phyloP scores from a whole-genome alignment of 2,888 invertebrate genomes.

The Rhorus exstirpatorius region DNA sequence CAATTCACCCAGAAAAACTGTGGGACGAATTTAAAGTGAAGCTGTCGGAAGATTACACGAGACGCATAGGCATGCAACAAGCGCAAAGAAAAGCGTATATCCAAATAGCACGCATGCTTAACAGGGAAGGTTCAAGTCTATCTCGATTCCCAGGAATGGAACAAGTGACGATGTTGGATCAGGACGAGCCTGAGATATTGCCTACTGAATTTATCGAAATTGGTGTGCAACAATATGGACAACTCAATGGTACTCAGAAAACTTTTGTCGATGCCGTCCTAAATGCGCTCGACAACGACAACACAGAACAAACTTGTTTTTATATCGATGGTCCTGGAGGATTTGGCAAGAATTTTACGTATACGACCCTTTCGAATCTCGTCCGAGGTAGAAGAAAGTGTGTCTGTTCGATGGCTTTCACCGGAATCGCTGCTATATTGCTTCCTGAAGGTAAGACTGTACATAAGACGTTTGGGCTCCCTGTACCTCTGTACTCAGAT shows the following conservation, averaged over 20 bases:
- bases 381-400: background rate
- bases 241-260: conserved; percentile 57
- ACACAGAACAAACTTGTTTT: background rate
- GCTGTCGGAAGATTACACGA: conserved; percentile 62
- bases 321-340: background rate
- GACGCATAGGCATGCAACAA: background rate
- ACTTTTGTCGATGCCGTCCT: conserved; percentile 69
- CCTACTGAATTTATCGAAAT: background rate
- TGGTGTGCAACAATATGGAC: conserved; percentile 4
- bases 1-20: conserved; percentile 68
- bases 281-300: conserved; percentile 12
- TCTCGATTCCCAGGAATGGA: conserved; percentile 53
- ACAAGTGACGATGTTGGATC: background rate
- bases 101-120: conserved; percentile 41
- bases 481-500: conserved; percentile 59
- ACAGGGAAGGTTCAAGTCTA: conserved; percentile 45
- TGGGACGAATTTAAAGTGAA: conserved; percentile 72
- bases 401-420: background rate
- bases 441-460: background rate
- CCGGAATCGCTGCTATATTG: background rate
- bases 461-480: conserved; percentile 9
- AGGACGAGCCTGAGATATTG: conserved; percentile 13
- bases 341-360: too few species aligned
- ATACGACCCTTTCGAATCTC: background rate
- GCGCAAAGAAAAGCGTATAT: conserved; percentile 40